Conservation (phyloP, 1,140 invertebrate genomes). For the Bombus pyrosoma region DNA sequence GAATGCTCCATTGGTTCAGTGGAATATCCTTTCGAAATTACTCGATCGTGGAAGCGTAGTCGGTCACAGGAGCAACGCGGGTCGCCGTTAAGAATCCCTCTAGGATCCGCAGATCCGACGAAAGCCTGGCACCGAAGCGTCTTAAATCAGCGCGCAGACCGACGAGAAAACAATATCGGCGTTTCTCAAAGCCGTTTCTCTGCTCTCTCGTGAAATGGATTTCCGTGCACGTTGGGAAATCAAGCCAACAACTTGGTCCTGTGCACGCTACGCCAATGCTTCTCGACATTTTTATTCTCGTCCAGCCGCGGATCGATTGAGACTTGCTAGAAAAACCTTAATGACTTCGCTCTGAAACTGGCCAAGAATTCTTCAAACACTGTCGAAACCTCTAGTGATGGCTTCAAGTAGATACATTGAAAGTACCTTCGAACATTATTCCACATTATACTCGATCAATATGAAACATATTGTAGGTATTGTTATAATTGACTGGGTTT, state of each 20-base stretch:
- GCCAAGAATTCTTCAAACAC: background rate
- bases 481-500: too few relatives aligned
- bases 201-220: slow-evolving; percentile 32
- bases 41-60: background rate
- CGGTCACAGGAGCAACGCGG: background rate
- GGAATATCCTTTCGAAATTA: background rate
- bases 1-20: background rate
- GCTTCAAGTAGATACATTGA: too few relatives aligned
- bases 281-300: slow-evolving; percentile 24
- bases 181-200: slow-evolving; percentile 21
- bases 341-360: slow-evolving; percentile 7
- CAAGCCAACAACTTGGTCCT: slow-evolving; percentile 13
- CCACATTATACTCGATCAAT: background rate
- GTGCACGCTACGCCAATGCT: too few relatives aligned
- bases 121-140: slow-evolving; percentile 6
- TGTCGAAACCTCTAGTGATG: background rate
- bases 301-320: slow-evolving; percentile 5
- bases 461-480: too few relatives aligned
- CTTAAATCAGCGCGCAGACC: slow-evolving; percentile 23
- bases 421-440: background rate
- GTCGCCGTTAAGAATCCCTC: background rate
- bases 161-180: slow-evolving; percentile 33
- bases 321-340: slow-evolving; percentile 8
- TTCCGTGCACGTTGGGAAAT: slow-evolving; percentile 33
- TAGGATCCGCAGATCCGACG: slow-evolving; percentile 16